phyloP scores from a whole-genome alignment of 1,140 invertebrate genomes.

The Popillia japonica region DNA sequence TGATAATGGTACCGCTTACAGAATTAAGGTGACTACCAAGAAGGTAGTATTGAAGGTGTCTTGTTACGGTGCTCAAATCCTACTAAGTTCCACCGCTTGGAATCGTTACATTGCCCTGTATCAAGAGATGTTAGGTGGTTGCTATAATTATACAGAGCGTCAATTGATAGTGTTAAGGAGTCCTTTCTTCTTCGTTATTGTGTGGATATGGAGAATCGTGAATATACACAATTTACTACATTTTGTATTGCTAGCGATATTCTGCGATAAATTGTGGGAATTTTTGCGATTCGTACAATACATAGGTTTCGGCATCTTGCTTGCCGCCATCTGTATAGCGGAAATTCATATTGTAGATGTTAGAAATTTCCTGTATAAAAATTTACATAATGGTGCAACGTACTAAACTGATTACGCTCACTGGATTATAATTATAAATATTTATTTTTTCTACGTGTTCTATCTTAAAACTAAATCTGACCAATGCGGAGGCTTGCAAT shows the following conservation, averaged over 20 bases:
- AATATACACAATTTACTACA: slow-evolving; percentile 84
- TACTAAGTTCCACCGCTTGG: slow-evolving; percentile 78
- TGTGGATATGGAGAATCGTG: slow-evolving; percentile 79
- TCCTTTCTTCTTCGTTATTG: slow-evolving; percentile 75
- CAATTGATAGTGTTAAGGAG: slow-evolving; percentile 70
- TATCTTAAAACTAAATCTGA: not conserved
- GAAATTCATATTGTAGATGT: slow-evolving; percentile 67
- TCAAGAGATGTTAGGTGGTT: slow-evolving; percentile 75
- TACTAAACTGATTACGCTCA: not conserved
- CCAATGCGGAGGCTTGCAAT: not conserved
- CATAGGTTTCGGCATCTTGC: slow-evolving; percentile 66
- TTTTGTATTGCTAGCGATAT: slow-evolving; percentile 77
- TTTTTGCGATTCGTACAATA: slow-evolving; percentile 73
- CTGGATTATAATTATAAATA: not conserved
- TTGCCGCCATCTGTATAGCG: slow-evolving; percentile 67
- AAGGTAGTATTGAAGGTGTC: slow-evolving; percentile 71
- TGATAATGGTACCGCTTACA: slow-evolving; percentile 65
- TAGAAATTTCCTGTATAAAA: slow-evolving; percentile 64
- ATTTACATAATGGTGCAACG: slow-evolving; percentile 24
- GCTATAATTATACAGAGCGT: slow-evolving; percentile 60
- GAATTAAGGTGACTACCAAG: slow-evolving; percentile 70
- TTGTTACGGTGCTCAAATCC: slow-evolving; percentile 73
- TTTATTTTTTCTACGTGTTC: not conserved
- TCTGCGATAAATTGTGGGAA: slow-evolving; percentile 80
- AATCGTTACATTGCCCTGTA: slow-evolving; percentile 83